Conservation (phyloP, 2,113 vertebrate species). For the Eublepharis macularius region DNA sequence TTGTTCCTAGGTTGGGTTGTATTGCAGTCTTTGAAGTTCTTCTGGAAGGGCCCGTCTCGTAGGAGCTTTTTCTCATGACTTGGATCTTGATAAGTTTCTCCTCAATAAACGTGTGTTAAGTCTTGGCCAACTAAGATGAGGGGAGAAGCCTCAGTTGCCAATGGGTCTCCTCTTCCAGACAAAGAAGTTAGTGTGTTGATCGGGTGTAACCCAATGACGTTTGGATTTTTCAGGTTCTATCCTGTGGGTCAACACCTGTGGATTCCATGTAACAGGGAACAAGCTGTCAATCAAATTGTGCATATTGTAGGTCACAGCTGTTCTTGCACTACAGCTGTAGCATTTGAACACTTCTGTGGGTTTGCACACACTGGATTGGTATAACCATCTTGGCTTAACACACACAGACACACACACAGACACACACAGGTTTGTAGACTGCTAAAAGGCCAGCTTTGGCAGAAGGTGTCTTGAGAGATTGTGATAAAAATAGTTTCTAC, state of each 20-base stretch:
- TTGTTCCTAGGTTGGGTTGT: not conserved
- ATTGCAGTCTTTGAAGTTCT: not conserved
- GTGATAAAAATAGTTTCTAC: not conserved
- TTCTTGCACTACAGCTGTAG: not conserved
- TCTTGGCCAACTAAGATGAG: not conserved
- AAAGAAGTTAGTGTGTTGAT: not conserved
- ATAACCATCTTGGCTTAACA: not conserved
- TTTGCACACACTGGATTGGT: not conserved
- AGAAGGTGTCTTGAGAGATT: not conserved
- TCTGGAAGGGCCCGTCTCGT: not conserved
- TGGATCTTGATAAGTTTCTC: not conserved
- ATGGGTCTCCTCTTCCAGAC: too few relatives aligned
- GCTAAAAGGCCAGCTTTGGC: not conserved
- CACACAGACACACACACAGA: too few relatives aligned
- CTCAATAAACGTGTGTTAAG: not conserved
- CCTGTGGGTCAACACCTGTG: not conserved
- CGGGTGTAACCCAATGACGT: not conserved
- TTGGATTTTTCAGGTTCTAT: not conserved
- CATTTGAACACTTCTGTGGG: not conserved
- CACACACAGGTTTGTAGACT: not conserved
- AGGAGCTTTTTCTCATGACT: not conserved
- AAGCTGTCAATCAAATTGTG: not conserved
- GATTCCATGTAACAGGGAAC: not conserved
- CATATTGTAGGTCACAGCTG: not conserved
- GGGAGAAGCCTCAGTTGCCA: too few relatives aligned